Base-by-base conservation (phyloP, 2,113 vertebrate species). In the Aythya baeri region DNA sequence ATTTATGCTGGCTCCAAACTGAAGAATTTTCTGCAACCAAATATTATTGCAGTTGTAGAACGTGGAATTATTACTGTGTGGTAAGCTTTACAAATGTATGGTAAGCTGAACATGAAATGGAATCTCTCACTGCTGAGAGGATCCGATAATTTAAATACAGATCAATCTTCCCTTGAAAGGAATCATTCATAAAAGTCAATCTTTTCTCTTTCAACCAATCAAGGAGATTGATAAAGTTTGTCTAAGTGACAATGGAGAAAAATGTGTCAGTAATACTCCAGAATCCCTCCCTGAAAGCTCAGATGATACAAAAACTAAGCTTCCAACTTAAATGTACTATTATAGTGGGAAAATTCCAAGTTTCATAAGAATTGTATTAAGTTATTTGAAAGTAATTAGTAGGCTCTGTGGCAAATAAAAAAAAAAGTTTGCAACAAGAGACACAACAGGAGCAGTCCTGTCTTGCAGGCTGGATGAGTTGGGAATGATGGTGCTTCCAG, bases 41-140 rank as follows among this genome's bases (percentile, higher is more conserved):
- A 25, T 81, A 43, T 93, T 88, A 59, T 67, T 94, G 65, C 80
- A 74, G 41, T 83, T 86, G n/a, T 63, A 90, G 59, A 71, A 86
- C 25, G 0, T 55, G 41, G 21, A 58, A 13, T 90, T 92, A n/a
- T n/a, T 90, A 59, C 36, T 63, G 17, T 66, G 20, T 86, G 59
- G 31, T 78, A 67, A 67, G 27, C 18, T 92, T 91, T 90, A 59
- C 18, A 74, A 88, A 63, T 32, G 10, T 73, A 32, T 77, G 36
- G 81, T 89, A 79, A 89, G 67, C 32, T 68, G 26, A 68, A 49
- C 9, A 5, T 57, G 57, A 75, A 66, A 66, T 34, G 3, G 67
- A 68, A 57, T 94, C 22, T 75, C 43, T 68, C 1, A 1, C 36
- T 74, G 23, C 36, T 91, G 66, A 79, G 58, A 76, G 21, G 49